A percentile compares a stretch with the other conserved stretches of the same genome.
These are phyloP conservation scores for Stegodyphus dumicola DNA, from an alignment of 1,140 invertebrate genomes.

Conservation along the genomic window DNA sequence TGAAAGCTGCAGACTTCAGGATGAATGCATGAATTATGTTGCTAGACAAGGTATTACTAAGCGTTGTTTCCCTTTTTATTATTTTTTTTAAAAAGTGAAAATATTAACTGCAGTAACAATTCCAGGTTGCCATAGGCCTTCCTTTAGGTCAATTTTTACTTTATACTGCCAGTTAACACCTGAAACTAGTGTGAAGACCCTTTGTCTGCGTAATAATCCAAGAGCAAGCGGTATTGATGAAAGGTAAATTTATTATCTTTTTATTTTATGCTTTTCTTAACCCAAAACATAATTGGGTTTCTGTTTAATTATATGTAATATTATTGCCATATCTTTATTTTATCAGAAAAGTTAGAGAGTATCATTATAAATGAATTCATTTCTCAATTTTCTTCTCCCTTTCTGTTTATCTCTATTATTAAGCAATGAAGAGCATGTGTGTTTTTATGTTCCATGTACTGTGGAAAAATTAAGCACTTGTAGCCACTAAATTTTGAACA, in stretches of 20 bases:
- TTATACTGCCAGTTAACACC: conserved; percentile 86
- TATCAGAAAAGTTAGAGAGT: too few species aligned
- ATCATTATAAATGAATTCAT: not conserved
- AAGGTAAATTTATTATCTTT: conserved; percentile 60
- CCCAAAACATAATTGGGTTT: not conserved
- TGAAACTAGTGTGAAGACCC: conserved; percentile 84
- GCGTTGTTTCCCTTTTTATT: not conserved
- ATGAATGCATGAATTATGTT: conserved; percentile 80
- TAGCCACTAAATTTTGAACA: too few species aligned
- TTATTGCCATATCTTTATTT: not conserved
- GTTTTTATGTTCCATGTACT: too few species aligned
- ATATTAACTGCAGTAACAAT: conserved; percentile 6
- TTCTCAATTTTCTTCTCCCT: too few species aligned
- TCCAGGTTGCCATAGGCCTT: conserved; percentile 73
- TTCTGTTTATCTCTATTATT: too few species aligned
- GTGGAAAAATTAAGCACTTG: too few species aligned
- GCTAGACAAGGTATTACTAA: conserved; percentile 72
- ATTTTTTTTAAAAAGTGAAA: not conserved
- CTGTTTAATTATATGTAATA: not conserved
- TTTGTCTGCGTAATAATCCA: conserved; percentile 84
- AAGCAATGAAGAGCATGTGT: too few species aligned
- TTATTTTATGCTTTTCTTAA: not conserved
- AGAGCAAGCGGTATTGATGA: conserved; percentile 74
- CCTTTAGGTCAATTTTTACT: conserved; percentile 81
- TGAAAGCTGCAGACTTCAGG: conserved; percentile 76